Conservation (phyloP, 1,140 invertebrate species). For the Coenobita brevimanus region DNA sequence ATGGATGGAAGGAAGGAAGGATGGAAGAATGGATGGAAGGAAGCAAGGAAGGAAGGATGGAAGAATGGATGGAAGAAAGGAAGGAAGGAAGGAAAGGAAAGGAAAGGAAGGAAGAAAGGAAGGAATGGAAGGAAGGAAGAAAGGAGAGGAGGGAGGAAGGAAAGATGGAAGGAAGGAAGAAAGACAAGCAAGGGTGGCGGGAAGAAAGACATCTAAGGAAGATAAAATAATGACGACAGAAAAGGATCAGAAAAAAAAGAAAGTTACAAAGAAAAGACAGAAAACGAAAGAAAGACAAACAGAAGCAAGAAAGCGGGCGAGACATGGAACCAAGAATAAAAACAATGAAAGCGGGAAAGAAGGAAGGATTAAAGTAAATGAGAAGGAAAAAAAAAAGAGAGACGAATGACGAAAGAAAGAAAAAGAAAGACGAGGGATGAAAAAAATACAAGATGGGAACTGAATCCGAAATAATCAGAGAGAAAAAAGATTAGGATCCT, state of each 20-base stretch:
- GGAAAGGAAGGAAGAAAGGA: background rate
- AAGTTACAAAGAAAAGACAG: background rate
- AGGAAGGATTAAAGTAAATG: background rate
- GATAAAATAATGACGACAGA: background rate
- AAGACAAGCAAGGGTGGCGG: background rate
- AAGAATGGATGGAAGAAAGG: no score
- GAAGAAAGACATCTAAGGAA: background rate
- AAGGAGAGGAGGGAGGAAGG: background rate
- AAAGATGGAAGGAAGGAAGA: no score
- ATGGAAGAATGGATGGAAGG: no score
- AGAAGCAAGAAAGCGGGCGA: background rate
- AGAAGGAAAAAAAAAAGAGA: no score
- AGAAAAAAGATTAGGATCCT: no score
- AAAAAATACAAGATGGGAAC: no score
- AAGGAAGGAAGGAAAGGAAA: background rate
- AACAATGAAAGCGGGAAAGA: background rate
- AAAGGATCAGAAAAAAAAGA: background rate
- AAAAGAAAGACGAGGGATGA: no score
- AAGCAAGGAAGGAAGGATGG: no score
- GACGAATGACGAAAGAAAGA: no score
- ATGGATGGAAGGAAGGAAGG: background rate
- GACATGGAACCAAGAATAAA: no score
- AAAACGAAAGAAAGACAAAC: background rate
- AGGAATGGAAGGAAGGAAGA: no score
- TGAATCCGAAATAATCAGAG: no score